phyloP scores from a whole-genome alignment of 2,113 vertebrate species.

The pig (Sus scrofa) region DNA sequence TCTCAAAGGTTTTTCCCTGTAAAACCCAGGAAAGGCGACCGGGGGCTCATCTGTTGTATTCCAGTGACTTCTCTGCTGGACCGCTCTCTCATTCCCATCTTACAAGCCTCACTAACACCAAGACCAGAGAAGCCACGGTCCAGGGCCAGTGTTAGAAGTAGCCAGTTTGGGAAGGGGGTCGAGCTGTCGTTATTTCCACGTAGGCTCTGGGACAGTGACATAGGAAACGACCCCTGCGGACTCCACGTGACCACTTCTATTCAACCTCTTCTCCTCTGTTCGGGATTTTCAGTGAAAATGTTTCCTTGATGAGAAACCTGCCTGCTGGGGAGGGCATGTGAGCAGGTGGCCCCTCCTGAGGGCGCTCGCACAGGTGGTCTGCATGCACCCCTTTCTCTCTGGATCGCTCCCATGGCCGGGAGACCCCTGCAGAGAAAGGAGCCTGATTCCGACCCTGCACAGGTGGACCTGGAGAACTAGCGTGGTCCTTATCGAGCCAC shows the following conservation, averaged over 20 bases:
- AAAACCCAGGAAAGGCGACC: background rate
- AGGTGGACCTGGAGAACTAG: rapidly evolving
- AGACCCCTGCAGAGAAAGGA: background rate
- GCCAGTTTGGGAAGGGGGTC: rapidly evolving
- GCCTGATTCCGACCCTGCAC: rapidly evolving
- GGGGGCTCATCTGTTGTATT: rapidly evolving
- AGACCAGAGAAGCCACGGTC: background rate
- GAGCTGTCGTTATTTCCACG: background rate
- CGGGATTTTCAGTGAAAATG: background rate
- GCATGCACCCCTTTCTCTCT: no score
- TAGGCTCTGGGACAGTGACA: rapidly evolving
- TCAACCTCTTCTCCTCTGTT: no score
- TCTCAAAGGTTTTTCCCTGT: background rate
- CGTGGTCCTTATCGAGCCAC: background rate
- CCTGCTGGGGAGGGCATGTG: rapidly evolving
- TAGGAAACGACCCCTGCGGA: background rate
- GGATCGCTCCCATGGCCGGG: background rate
- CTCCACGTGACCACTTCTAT: rapidly evolving
- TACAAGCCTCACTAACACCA: background rate
- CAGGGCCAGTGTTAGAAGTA: rapidly evolving
- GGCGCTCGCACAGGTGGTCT: rapidly evolving
- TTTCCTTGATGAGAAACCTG: background rate
- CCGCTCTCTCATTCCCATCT: rapidly evolving
- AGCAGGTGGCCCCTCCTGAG: rapidly evolving
- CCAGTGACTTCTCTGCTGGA: background rate